Conservation (phyloP, 2,113 vertebrate species). For the Patagioenas fasciata region DNA sequence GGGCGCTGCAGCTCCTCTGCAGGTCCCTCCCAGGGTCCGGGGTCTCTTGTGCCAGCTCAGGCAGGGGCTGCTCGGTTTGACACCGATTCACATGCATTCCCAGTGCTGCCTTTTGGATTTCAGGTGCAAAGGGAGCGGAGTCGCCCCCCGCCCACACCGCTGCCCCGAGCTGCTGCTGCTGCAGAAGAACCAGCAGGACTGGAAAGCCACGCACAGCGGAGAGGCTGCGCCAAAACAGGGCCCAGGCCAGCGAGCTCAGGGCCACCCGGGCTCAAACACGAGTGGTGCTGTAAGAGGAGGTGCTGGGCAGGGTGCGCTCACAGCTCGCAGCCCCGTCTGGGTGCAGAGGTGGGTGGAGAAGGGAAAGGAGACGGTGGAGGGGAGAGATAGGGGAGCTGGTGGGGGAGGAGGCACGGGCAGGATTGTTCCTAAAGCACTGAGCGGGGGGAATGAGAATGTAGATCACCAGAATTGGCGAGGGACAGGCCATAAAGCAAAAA, state of each 20-base stretch:
- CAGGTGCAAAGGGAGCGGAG: neutral
- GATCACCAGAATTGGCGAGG: conserved; percentile 59
- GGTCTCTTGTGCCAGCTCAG: neutral
- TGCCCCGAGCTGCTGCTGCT: neutral
- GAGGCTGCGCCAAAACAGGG: neutral
- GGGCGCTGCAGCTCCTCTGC: neutral
- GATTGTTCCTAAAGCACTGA: conserved; percentile 30
- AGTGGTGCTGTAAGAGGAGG: neutral
- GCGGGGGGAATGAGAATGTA: conserved; percentile 31
- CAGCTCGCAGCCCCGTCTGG: neutral
- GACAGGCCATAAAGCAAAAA: conserved; percentile 73
- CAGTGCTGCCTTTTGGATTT: neutral
- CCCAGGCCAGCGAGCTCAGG: neutral
- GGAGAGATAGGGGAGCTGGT: neutral
- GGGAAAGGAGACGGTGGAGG: neutral
- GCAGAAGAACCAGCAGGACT: neutral
- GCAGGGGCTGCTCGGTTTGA: neutral
- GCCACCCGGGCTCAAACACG: neutral
- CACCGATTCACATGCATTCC: neutral
- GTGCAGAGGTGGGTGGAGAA: neutral
- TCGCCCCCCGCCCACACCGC: neutral
- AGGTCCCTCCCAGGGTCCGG: neutral
- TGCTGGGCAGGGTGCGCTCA: neutral
- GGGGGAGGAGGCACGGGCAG: neutral
- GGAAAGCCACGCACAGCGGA: fast-evolving